These are phyloP conservation scores for Gouania willdenowi DNA, from an alignment of 2,797 vertebrate species.

Conservation along the genomic window DNA sequence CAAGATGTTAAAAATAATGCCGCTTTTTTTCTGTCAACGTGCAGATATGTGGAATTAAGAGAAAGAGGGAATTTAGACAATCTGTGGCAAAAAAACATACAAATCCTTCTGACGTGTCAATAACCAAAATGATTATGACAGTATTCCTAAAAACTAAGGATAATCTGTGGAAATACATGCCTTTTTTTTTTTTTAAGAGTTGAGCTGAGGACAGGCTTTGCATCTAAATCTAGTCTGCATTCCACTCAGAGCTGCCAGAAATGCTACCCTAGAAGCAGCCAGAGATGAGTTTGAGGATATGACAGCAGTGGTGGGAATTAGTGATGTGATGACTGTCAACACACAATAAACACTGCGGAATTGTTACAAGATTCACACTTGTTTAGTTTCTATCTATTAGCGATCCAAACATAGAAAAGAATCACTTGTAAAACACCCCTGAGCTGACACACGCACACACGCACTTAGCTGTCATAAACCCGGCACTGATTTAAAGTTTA, in stretches of 20 bases:
- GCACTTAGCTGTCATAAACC: conserved; percentile 5
- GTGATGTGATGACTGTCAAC: conserved; percentile 51
- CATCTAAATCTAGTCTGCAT: conserved; percentile 16
- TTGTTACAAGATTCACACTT: conserved; percentile 44
- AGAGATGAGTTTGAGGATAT: conserved; percentile 25
- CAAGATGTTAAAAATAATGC: not conserved
- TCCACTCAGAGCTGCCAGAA: conserved; percentile 4
- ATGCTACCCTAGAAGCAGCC: conserved; percentile 13
- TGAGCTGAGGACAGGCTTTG: not conserved
- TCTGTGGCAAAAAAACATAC: not conserved
- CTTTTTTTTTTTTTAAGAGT: too few relatives aligned
- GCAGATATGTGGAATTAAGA: not conserved
- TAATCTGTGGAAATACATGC: too few relatives aligned
- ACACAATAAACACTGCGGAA: conserved; percentile 35
- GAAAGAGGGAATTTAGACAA: not conserved
- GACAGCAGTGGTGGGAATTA: conserved; percentile 45
- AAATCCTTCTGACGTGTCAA: not conserved
- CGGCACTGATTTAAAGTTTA: conserved; percentile 14
- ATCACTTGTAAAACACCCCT: conserved; percentile 46
- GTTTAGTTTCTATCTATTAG: conserved; percentile 58
- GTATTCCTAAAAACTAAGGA: not conserved
- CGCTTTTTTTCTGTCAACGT: not conserved
- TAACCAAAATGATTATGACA: not conserved
- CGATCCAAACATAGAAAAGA: conserved; percentile 45
- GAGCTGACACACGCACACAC: conserved; percentile 45